Conservation (phyloP, 2,113 vertebrate genomes). For the Dicaeum eximium region DNA sequence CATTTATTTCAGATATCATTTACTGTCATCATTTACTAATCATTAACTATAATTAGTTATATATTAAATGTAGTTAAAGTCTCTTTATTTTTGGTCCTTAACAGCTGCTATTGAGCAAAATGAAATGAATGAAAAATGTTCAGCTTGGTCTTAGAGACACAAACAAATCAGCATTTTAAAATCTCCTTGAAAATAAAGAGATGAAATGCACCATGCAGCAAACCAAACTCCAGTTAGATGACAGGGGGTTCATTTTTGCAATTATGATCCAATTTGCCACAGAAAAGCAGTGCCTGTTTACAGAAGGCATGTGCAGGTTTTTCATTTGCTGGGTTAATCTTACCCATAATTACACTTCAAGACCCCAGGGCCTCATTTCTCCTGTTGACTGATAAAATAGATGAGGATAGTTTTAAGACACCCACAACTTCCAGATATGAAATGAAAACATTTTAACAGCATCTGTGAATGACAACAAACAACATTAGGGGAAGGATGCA, state of each 20-base stretch:
- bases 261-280: neutral
- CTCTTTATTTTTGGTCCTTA: neutral
- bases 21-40: too few relatives aligned
- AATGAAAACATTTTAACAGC: neutral
- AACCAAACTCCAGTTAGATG: neutral
- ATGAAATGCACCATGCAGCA: neutral
- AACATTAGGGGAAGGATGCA: fast-evolving
- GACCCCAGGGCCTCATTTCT: neutral
- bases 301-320: neutral
- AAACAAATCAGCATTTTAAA: neutral
- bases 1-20: neutral
- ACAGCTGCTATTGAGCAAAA: neutral
- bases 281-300: neutral
- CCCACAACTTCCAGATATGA: neutral
- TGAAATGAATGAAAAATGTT: neutral
- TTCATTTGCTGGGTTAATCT: neutral
- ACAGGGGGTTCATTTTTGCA: neutral
- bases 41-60: too few relatives aligned
- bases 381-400: neutral
- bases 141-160: neutral
- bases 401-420: neutral
- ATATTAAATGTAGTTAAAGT: neutral
- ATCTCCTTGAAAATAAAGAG: neutral
- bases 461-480: neutral
- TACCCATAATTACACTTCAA: neutral